Conservation (phyloP, 2,113 vertebrate species). For the Melanostigma gelatinosum region DNA sequence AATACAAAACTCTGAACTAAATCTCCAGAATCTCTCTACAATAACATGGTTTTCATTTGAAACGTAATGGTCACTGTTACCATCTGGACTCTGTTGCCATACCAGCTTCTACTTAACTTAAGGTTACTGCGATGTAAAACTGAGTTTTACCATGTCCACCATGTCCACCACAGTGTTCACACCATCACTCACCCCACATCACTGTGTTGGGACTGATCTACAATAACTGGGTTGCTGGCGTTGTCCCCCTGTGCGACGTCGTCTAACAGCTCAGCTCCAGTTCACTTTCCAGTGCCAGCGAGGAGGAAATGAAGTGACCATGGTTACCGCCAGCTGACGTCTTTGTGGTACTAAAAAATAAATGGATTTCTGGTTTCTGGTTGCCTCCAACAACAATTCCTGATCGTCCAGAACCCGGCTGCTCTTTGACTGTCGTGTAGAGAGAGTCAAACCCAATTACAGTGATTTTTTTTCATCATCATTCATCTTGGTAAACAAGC, state of each 20-base stretch:
- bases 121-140: constrained; percentile 31
- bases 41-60: constrained; percentile 25
- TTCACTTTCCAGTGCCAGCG: constrained; percentile 18
- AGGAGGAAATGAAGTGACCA: constrained; percentile 50
- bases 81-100: constrained; percentile 30
- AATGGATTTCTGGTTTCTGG: constrained; percentile 43
- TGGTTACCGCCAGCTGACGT: constrained; percentile 36
- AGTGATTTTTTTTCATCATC: not conserved
- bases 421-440: constrained; percentile 1
- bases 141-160: constrained; percentile 30
- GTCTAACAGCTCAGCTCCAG: constrained; percentile 33
- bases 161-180: constrained; percentile 21
- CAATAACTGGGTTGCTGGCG: constrained; percentile 8
- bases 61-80: not conserved
- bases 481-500: constrained; percentile 23
- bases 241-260: constrained; percentile 18
- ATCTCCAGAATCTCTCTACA: constrained; percentile 1
- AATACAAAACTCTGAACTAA: not conserved
- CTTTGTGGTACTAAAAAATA: constrained; percentile 32
- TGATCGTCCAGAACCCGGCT: constrained; percentile 23
- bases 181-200: constrained; percentile 24
- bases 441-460: constrained; percentile 9
- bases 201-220: constrained; percentile 13
- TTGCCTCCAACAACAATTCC: constrained; percentile 9
- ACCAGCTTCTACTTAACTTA: constrained; percentile 23